phyloP scores from a whole-genome alignment of 2,113 vertebrate genomes.

The Callocephalon fimbriatum region DNA sequence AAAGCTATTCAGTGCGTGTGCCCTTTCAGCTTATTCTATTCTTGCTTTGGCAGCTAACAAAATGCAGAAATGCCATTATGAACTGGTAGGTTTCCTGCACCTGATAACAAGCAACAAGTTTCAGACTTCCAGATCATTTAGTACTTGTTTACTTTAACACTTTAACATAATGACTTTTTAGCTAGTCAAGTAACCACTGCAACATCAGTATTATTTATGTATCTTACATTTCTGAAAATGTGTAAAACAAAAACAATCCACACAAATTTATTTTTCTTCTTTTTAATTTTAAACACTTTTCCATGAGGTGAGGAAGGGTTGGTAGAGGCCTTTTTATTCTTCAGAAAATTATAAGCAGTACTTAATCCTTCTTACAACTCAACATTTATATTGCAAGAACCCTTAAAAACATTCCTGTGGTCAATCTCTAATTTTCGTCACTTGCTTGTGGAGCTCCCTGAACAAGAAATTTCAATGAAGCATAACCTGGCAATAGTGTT shows the following conservation, averaged over 20 bases:
- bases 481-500: neutral
- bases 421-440: neutral
- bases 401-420: slow-evolving; percentile 18
- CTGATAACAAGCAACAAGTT: neutral
- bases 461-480: neutral
- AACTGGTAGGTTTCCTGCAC: neutral
- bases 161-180: neutral
- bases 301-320: neutral
- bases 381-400: neutral
- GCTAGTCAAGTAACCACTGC: neutral
- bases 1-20: neutral
- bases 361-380: neutral
- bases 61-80: neutral
- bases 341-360: neutral
- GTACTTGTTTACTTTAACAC: neutral
- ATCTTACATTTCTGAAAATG: neutral
- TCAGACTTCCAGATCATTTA: neutral
- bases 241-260: neutral
- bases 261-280: neutral
- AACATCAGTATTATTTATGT: neutral
- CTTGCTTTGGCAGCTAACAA: neutral
- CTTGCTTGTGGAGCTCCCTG: neutral
- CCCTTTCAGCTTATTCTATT: neutral
- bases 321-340: neutral
- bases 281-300: neutral